Conservation (phyloP, 2,888 invertebrate genomes). For the Dryocosmus kuriphilus region DNA sequence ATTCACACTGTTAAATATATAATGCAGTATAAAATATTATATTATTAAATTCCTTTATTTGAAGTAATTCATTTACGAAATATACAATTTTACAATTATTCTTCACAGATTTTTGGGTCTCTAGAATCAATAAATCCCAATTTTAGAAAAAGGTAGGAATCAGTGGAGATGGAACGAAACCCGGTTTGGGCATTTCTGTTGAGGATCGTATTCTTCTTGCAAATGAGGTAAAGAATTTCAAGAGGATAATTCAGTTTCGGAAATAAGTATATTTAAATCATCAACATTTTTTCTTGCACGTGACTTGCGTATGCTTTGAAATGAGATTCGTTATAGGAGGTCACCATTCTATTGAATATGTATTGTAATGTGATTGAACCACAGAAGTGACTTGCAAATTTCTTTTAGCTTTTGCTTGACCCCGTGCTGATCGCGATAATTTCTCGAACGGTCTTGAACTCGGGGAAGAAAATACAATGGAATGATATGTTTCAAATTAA, state of each 20-base stretch:
- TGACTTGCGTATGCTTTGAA: no score
- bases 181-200: constrained; percentile 73
- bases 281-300: no score
- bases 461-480: background rate
- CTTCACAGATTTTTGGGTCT: constrained; percentile 60
- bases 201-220: constrained; percentile 65
- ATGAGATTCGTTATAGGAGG: no score
- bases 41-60: constrained; percentile 31
- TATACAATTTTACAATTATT: background rate
- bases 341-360: no score
- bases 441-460: background rate
- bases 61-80: background rate
- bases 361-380: no score
- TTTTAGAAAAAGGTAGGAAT: constrained; percentile 74
- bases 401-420: background rate
- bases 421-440: background rate
- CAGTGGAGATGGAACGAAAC: constrained; percentile 74
- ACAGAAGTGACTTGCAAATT: constrained; percentile 7
- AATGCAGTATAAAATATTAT: constrained; percentile 23
- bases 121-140: constrained; percentile 63
- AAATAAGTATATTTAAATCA: background rate
- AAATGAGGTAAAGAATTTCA: constrained; percentile 48
- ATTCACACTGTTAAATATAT: no score
- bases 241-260: background rate
- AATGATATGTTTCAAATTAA: background rate